Percentiles rank a stretch among this genome's conserved stretches.
Evolutionary conservation across 2,797 vertebrate genomes (phyloP).

Genomic region (Cuculus canorus): DNA sequence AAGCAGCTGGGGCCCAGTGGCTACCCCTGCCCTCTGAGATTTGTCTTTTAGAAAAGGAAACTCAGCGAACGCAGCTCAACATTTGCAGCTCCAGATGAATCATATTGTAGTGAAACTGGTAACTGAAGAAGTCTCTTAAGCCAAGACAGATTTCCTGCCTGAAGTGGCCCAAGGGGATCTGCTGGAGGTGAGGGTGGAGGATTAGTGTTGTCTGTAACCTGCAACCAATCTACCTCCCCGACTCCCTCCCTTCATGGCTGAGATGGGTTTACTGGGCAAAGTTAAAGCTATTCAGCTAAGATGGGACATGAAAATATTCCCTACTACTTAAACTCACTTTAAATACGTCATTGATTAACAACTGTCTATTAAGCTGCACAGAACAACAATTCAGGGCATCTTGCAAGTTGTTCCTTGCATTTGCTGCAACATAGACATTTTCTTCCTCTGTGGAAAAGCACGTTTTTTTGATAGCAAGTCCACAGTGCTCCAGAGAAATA

Average conservation of each 20-base stretch:
- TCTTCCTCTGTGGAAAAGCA: neutral
- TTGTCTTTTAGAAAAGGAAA: neutral
- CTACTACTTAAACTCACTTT: neutral
- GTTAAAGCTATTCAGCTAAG: neutral
- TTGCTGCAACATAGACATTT: neutral
- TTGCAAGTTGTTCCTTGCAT: neutral
- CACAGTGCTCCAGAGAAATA: neutral
- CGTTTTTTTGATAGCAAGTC: neutral
- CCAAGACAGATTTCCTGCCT: neutral
- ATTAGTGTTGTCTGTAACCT: rapidly evolving
- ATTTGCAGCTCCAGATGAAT: neutral
- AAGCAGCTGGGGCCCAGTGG: neutral
- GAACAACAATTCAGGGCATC: neutral
- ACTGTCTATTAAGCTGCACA: neutral
- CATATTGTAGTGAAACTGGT: neutral
- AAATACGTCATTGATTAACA: neutral
- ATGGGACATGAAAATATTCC: neutral
- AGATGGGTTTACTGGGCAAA: neutral
- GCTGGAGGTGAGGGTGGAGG: neutral
- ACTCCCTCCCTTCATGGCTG: rapidly evolving
- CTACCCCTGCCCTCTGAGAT: neutral
- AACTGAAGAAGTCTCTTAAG: neutral
- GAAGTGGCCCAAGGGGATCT: neutral
- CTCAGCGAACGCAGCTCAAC: neutral
- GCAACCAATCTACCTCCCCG: neutral